phyloP scores from a whole-genome alignment of 2,797 vertebrate genomes.

The Tenualosa ilisha region DNA sequence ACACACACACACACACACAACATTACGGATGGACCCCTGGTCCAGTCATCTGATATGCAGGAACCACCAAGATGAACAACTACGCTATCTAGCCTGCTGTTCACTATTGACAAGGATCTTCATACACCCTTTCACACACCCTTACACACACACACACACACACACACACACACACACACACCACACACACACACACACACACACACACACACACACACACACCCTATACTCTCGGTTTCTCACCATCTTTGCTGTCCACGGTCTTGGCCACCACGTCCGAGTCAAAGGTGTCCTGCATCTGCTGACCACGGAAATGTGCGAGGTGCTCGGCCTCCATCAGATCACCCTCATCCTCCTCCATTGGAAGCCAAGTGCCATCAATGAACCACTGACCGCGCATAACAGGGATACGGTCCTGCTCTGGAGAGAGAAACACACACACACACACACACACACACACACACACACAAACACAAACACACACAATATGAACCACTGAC shows the following conservation, averaged over 20 bases:
- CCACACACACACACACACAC: slow-evolving; percentile 7
- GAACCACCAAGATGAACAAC: not conserved
- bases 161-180: slow-evolving; percentile 10
- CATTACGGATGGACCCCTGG: too few relatives aligned
- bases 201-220: slow-evolving; percentile 27
- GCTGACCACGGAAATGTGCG: slow-evolving; percentile 87
- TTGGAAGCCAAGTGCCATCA: slow-evolving; percentile 93
- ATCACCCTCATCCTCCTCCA: slow-evolving; percentile 96
- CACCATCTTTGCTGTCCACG: slow-evolving; percentile 94
- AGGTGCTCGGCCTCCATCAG: slow-evolving; percentile 94
- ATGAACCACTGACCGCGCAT: slow-evolving; percentile 99
- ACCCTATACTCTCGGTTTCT: slow-evolving; percentile 58
- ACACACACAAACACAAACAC: not conserved
- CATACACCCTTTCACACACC: not conserved
- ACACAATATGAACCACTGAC: slow-evolving; percentile 94
- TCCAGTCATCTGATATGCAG: not conserved
- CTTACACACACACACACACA: not conserved
- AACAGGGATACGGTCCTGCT: slow-evolving; percentile 91
- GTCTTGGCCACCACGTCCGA: slow-evolving; percentile 82
- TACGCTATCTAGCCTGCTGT: not conserved
- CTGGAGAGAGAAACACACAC: slow-evolving; percentile 64
- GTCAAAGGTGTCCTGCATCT: slow-evolving; percentile 89
- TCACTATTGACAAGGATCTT: not conserved
- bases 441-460: not conserved
- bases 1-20: too few relatives aligned